These are phyloP conservation scores for Myiozetetes cayanensis DNA, from an alignment of 2,113 vertebrate species.

Conservation along the genomic window DNA sequence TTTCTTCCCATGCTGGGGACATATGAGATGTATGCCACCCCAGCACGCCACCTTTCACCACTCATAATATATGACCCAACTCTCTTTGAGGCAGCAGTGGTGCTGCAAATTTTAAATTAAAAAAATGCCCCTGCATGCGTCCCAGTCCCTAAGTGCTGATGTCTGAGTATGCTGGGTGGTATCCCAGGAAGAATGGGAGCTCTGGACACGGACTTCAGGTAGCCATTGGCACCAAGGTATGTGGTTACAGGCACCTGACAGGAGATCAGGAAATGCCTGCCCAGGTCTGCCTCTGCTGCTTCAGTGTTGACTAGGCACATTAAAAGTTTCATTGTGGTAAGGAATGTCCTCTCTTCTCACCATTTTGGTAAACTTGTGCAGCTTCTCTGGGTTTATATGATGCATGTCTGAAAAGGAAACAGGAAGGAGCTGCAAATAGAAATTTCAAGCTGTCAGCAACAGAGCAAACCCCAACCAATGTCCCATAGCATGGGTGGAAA, in stretches of 20 bases:
- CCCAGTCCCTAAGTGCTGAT: neutral
- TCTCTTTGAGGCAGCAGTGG: neutral
- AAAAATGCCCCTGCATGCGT: neutral
- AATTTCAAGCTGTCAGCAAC: neutral
- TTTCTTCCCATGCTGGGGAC: neutral
- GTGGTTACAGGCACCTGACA: neutral
- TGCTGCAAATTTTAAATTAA: neutral
- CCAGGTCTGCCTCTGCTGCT: neutral
- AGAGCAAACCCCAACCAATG: neutral
- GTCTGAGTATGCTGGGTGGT: neutral
- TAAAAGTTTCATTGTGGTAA: neutral
- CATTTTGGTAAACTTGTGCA: neutral
- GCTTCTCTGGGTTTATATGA: neutral
- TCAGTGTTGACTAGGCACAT: neutral
- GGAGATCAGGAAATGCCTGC: neutral
- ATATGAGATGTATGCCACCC: neutral
- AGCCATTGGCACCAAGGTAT: neutral
- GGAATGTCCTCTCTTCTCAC: neutral
- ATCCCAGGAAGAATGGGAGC: neutral
- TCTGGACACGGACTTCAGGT: fast-evolving
- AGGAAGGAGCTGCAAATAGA: neutral
- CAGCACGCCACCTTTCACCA: neutral
- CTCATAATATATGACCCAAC: neutral
- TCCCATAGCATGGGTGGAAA: neutral
- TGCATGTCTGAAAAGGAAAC: neutral